Base-by-base conservation (phyloP, 2,797 vertebrate species). In the Pangasius mekongensis region DNA sequence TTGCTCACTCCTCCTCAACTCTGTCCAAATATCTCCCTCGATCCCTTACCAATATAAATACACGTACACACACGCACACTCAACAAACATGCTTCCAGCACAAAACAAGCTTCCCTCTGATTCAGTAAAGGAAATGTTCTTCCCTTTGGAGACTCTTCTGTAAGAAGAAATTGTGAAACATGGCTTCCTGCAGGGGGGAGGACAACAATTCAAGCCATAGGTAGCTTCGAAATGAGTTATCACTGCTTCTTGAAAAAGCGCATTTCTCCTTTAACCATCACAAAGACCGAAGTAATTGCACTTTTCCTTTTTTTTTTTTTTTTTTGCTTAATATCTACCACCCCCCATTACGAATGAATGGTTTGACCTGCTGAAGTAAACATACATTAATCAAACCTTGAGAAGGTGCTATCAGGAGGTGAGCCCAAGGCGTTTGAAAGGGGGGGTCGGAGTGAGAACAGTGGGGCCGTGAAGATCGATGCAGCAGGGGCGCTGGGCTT, bases 381-480 rank as follows among this genome's bases (percentile, higher is more conserved):
- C 95, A 96, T 93, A 93, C 96, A 96, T 96, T 96, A 96, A 96
- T 96, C 96, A 96, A 94, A 93, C 86, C 90, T 91, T 93, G 93
- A 94, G 94, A 94, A 94, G 91, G 94, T 94, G 94, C 93, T 92
- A 94, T 95, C 94, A 89, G 83, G 91, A 94, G 95, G 92, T 92
- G 94, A 94, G 95, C 95, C 93, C 91, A 92, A 93, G 93, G 95
- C 95, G 73, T 93, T 94, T 94, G 93, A 92, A 93, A 7, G 49
- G 92, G 92, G 39, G 84, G 24, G 62, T 30, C 27, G 66, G 47
- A 76, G n/a, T 7, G 83, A 43, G 78, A 76, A 84, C 94, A 87
- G 88, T 81, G 93, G 93, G 94, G 93, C 89, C 78, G 71, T 91
- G 87, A 94, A 96, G 96, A 97, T 96, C 95, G 95, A 97, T 96